phyloP scores from a whole-genome alignment of 2,888 invertebrate genomes.

The Molorchus minor region DNA sequence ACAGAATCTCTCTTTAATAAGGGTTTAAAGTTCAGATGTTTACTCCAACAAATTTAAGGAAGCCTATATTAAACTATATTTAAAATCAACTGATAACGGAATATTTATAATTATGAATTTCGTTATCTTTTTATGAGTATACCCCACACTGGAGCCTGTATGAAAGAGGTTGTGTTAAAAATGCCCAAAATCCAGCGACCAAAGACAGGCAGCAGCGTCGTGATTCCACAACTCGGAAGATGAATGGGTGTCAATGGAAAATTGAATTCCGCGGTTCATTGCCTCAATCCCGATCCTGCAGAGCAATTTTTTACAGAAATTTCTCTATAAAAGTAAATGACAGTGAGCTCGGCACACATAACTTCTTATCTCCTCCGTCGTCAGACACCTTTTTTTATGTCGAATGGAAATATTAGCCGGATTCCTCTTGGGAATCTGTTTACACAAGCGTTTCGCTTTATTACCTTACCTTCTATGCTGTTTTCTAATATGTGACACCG shows the following conservation, averaged over 20 bases:
- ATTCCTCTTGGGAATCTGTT: slow-evolving; percentile 47
- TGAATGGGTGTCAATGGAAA: slow-evolving; percentile 70
- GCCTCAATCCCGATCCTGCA: slow-evolving; percentile 65
- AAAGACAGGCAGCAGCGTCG: slow-evolving; percentile 15
- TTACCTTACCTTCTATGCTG: slow-evolving; percentile 8
- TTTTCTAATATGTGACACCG: slow-evolving; percentile 5
- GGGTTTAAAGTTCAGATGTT: no score
- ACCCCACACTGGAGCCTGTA: no score
- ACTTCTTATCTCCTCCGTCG: slow-evolving; percentile 55
- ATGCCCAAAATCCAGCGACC: no score
- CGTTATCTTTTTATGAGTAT: no score
- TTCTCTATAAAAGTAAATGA: slow-evolving; percentile 58
- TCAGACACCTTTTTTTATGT: slow-evolving; percentile 44
- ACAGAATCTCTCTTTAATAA: no score
- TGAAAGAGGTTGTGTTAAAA: no score
- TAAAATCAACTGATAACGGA: no score
- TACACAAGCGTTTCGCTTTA: slow-evolving; percentile 45
- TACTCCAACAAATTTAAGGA: no score
- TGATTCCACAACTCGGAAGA: slow-evolving; percentile 46
- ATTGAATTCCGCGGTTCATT: slow-evolving; percentile 76
- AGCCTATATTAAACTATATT: no score
- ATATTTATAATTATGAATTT: no score
- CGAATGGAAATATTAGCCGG: slow-evolving; percentile 44
- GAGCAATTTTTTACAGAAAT: slow-evolving; percentile 57
- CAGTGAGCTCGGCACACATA: slow-evolving; percentile 54